Percentiles rank a stretch among this genome's conserved stretches.
These are phyloP conservation scores for Masnerella sp. DNA, from an alignment of 2,888 invertebrate genomes.

Conservation along the genomic window DNA sequence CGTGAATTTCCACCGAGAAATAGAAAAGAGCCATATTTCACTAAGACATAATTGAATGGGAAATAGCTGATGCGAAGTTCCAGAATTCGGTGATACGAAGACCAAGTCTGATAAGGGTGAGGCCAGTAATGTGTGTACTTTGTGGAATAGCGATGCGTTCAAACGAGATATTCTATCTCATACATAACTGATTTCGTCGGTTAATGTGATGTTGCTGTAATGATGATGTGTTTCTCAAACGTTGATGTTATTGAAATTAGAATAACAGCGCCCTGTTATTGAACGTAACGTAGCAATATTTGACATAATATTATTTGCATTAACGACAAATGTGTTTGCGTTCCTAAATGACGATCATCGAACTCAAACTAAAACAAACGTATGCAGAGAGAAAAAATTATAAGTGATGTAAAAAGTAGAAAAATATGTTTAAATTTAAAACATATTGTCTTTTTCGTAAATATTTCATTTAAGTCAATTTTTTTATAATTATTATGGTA, in stretches of 20 bases:
- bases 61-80: constrained; percentile 9
- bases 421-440: too few species aligned
- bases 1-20: too few species aligned
- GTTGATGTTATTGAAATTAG: constrained; percentile 40
- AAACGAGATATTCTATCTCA: constrained; percentile 23
- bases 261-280: constrained; percentile 34
- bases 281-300: not conserved
- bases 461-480: too few species aligned
- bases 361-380: too few species aligned
- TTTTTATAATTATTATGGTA: too few species aligned
- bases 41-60: constrained; percentile 14
- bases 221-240: constrained; percentile 19
- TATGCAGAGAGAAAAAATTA: too few species aligned
- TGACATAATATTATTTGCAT: constrained; percentile 21
- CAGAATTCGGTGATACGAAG: not conserved
- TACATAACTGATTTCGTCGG: constrained; percentile 10
- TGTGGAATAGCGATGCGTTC: constrained; percentile 1
- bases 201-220: constrained; percentile 11
- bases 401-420: too few species aligned
- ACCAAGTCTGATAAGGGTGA: too few species aligned
- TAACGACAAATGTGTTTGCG: too few species aligned
- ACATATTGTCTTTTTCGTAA: too few species aligned
- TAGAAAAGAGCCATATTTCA: too few species aligned
- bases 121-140: constrained; percentile 7
- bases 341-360: too few species aligned